Evolutionary conservation across 2,113 vertebrate species (phyloP).

Genomic region (Ammospiza nelsoni): DNA sequence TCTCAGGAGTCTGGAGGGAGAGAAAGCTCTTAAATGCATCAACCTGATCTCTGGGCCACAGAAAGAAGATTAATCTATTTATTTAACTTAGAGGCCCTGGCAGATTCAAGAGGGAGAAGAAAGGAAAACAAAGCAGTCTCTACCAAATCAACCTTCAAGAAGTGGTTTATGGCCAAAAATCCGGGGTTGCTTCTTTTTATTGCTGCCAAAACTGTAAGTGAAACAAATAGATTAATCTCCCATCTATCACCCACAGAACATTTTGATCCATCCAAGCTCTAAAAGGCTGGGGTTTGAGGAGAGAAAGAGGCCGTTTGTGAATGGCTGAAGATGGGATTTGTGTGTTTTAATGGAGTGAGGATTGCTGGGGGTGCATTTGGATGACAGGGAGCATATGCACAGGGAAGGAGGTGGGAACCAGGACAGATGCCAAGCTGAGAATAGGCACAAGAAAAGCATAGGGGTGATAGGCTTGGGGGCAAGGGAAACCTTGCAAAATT

Average conservation of each 20-base stretch:
- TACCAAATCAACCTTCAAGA: slow-evolving; percentile 3
- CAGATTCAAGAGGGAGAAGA: slow-evolving; percentile 16
- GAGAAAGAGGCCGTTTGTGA: neutral
- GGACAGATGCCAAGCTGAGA: slow-evolving; percentile 7
- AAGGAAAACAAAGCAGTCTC: neutral
- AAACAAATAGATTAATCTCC: slow-evolving; percentile 32
- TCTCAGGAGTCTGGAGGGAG: neutral
- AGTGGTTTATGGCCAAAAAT: neutral
- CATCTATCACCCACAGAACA: neutral
- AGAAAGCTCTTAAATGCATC: slow-evolving; percentile 44
- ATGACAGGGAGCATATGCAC: neutral
- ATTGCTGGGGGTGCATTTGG: neutral
- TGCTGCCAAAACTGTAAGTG: neutral
- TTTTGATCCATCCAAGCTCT: neutral
- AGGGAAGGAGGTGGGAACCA: neutral
- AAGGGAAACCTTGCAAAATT: neutral
- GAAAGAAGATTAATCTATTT: slow-evolving; percentile 41
- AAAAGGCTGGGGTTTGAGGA: neutral
- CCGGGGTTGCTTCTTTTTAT: neutral
- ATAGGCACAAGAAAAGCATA: neutral
- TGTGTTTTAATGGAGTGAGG: neutral
- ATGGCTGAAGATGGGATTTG: neutral
- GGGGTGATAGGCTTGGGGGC: neutral
- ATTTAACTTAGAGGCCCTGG: slow-evolving; percentile 28
- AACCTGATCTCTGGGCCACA: slow-evolving; percentile 21